Percentiles rank a stretch among this genome's conserved stretches.
phyloP scores from a whole-genome alignment of 2,888 invertebrate genomes.

The Acanthosepion lycidas region DNA sequence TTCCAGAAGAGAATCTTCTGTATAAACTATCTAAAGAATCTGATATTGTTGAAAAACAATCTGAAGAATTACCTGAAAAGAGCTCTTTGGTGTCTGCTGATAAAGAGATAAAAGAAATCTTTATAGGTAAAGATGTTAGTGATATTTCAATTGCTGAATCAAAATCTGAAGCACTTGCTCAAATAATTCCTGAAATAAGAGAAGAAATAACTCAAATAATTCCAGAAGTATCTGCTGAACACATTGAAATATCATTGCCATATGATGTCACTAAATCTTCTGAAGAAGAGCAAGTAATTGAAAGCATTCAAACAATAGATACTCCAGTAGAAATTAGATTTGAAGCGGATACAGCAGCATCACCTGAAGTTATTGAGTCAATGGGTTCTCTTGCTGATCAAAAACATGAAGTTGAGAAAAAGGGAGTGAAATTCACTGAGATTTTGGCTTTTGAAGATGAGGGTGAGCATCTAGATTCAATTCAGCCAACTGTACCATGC shows the following conservation, averaged over 20 bases:
- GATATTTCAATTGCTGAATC: background rate
- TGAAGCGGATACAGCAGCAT: conserved; percentile 43
- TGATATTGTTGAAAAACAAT: conserved; percentile 40
- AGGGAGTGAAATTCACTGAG: background rate
- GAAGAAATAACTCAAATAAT: background rate
- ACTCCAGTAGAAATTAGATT: conserved; percentile 42
- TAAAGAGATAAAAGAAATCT: background rate
- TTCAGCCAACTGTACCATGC: background rate
- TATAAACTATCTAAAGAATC: background rate
- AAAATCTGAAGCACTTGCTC: background rate
- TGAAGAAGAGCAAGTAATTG: background rate
- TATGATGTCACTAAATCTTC: background rate
- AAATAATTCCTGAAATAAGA: background rate
- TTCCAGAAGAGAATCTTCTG: background rate
- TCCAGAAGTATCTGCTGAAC: background rate
- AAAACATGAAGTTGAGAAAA: background rate
- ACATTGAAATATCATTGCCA: background rate
- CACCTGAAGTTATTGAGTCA: conserved; percentile 35
- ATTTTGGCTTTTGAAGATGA: conserved; percentile 2
- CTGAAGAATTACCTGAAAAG: conserved; percentile 10
- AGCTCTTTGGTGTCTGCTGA: background rate
- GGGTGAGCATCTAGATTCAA: background rate
- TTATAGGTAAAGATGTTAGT: background rate
- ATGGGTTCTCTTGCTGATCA: background rate
- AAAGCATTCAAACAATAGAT: background rate